Evolutionary conservation across 1,140 invertebrate genomes (phyloP).

Genomic region (Oncopodura yosiiana): DNA sequence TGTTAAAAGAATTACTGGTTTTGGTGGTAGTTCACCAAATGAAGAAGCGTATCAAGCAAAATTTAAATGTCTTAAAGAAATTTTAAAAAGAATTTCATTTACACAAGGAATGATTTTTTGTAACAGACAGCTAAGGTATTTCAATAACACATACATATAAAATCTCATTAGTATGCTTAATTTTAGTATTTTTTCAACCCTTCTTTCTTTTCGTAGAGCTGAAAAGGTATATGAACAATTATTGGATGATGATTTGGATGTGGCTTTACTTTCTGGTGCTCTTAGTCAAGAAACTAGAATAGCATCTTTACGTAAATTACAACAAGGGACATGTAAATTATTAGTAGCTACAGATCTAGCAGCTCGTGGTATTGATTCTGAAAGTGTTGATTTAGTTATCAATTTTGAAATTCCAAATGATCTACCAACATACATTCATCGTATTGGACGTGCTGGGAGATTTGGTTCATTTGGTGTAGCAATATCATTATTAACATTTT

Average conservation of each 20-base stretch:
- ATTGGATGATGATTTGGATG: slow-evolving; percentile 50
- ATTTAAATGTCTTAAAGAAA: slow-evolving; percentile 54
- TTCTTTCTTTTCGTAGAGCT: slow-evolving; percentile 38
- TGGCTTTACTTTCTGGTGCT: slow-evolving; percentile 84
- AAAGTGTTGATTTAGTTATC: slow-evolving; percentile 84
- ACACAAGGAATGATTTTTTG: slow-evolving; percentile 86
- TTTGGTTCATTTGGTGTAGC: slow-evolving; percentile 69
- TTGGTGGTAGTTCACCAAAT: slow-evolving; percentile 38
- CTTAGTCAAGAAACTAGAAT: slow-evolving; percentile 54
- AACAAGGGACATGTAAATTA: slow-evolving; percentile 26
- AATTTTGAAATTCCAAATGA: slow-evolving; percentile 80
- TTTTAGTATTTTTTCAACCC: not conserved
- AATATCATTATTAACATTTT: slow-evolving; percentile 51
- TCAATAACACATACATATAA: not conserved
- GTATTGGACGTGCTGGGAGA: slow-evolving; percentile 74
- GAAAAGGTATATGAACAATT: slow-evolving; percentile 22
- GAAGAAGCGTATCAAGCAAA: slow-evolving; percentile 51
- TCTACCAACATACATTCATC: slow-evolving; percentile 82
- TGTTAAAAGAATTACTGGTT: slow-evolving; percentile 50
- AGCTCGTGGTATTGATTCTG: slow-evolving; percentile 71
- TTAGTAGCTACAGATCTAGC: slow-evolving; percentile 38
- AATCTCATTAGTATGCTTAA: not conserved
- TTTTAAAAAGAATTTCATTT: slow-evolving; percentile 63
- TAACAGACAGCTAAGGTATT: slow-evolving; percentile 66
- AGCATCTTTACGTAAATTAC: slow-evolving; percentile 4